Evolutionary conservation across 2,888 invertebrate genomes (phyloP), one percentile per base, ranked within the genome.

Genomic region (Amphipoea oculea): DNA sequence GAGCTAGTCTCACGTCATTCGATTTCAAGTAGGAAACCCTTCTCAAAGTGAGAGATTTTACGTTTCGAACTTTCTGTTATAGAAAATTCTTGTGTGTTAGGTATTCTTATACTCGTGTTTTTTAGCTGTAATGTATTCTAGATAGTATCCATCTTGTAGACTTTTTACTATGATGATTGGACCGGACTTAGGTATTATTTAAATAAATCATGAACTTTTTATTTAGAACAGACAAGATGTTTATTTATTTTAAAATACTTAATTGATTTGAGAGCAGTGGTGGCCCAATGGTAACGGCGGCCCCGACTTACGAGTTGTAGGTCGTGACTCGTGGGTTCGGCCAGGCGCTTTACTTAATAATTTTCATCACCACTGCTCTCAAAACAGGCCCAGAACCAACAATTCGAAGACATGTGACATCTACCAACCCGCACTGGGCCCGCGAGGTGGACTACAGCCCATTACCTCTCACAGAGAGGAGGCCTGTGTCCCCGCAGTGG

Each of bases 141-240:
- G 71, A 29, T 72, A 72, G 62, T 57, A 70, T 29, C 42, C 70
- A 73, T 78, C 62, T 78, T 80, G 68, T 87, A 72, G 72, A 68
- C 17, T 14, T n/a, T 88, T 87, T 87, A 66, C 51, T 67, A 69
- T 82, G 68, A 84, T 73, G 71, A 79, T 67, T 83, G 65, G 83
- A 67, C 40, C 4, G 69, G 57, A 73, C 86, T 85, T 87, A 83
- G 85, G 77, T 86, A 80, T 77, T 78, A 79, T 85, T 84, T 87
- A 57, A 88, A 84, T 87, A 88, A 88, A 88, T 84, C 75, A 86
- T 79, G 75, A 62, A 73, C 42, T 67, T 76, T 81, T 78, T 14
- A 72, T 68, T 70, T 48, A 23, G 5, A 74, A 75, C 29, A 54
- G 11, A 42, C 5, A 36, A 36, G 45, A 66, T 40, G 9, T 40